Conservation (phyloP, 2,888 invertebrate species). For the Rhagonycha lutea region DNA sequence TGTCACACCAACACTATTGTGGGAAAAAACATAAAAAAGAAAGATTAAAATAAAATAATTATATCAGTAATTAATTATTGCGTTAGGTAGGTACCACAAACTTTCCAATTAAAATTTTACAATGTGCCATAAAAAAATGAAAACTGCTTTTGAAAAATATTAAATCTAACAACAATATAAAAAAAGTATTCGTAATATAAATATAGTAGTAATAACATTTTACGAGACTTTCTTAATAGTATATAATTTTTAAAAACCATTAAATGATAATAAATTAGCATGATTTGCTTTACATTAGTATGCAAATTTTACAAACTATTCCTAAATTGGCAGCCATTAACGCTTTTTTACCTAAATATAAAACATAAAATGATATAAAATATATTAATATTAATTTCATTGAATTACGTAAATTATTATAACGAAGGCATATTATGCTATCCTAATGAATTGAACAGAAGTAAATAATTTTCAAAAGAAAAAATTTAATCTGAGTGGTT, state of each 20-base stretch:
- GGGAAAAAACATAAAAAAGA: background rate
- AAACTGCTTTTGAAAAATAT: background rate
- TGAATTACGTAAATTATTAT: background rate
- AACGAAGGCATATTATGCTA: background rate
- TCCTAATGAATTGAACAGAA: background rate
- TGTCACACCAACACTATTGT: background rate
- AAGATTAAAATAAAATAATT: background rate
- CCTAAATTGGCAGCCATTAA: background rate
- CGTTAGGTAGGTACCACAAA: background rate
- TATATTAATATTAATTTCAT: background rate
- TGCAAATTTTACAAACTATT: background rate
- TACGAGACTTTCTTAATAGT: background rate
- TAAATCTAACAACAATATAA: background rate
- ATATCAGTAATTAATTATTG: background rate
- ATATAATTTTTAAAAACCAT: background rate
- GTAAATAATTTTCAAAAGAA: background rate
- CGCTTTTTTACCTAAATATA: background rate
- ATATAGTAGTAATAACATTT: background rate
- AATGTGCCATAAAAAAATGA: no score
- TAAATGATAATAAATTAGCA: background rate
- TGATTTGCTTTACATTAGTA: background rate
- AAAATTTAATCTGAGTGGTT: background rate
- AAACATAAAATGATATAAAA: background rate
- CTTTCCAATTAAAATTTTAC: background rate
- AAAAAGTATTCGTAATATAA: background rate